Conservation (phyloP, 2,888 invertebrate genomes). For the Anoncus sp. region DNA sequence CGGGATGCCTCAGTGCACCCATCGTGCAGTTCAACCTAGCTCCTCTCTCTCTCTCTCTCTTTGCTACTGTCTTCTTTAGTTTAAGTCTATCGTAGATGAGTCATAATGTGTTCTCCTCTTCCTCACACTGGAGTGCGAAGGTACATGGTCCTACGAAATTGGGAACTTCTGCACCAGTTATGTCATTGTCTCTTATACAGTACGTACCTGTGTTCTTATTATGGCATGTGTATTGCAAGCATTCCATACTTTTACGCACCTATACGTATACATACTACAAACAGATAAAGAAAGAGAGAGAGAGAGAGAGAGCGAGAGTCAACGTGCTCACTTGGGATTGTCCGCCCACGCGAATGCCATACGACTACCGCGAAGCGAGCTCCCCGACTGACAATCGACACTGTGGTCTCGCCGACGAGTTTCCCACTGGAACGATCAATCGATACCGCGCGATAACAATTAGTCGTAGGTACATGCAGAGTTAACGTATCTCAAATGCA, state of each 20-base stretch:
- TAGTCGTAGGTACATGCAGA: conserved; percentile 2
- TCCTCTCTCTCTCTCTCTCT: conserved; percentile 4
- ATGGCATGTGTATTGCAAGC: conserved; percentile 8
- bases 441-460: conserved; percentile 47
- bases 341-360: conserved; percentile 42
- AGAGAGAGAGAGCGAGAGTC: not conserved
- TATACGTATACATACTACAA: not conserved
- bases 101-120: conserved; percentile 15
- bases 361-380: conserved; percentile 20
- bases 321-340: conserved; percentile 22
- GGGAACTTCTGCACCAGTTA: not conserved
- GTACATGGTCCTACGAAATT: not conserved
- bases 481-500: conserved; percentile 9
- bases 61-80: conserved; percentile 1
- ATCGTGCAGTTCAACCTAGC: conserved; percentile 17
- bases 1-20: conserved; percentile 51
- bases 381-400: conserved; percentile 49
- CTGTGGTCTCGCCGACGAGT: conserved; percentile 31
- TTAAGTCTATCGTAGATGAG: conserved; percentile 20
- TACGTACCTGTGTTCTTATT: conserved; percentile 2
- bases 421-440: conserved; percentile 38
- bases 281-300: not conserved
- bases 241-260: not conserved
- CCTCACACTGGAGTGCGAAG: conserved; percentile 13
- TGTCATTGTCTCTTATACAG: conserved; percentile 11